Percentiles rank a stretch among this genome's conserved stretches.
Evolutionary conservation across 1,140 invertebrate species (phyloP).

Genomic region (Caenorhabditis elegans): WBcel235 BX284603.4:6948001-6948500

Average conservation of each 20-base stretch:
- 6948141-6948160: not conserved
- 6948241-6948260: not conserved
- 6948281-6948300: not conserved
- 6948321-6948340: not conserved
- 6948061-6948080: not conserved
- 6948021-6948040: not conserved
- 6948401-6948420: no score
- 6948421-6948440: not conserved
- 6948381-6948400: no score
- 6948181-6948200: not conserved
- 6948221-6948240: slow-evolving; percentile 8
- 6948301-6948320: not conserved
- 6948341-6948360: no score
- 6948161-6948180: not conserved
- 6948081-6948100: no score
- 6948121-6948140: not conserved
- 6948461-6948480: no score
- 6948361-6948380: no score
- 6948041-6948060: not conserved
- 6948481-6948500: no score
- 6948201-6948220: not conserved
- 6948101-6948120: not conserved
- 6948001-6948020: not conserved
- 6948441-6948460: not conserved
- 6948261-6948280: not conserved